phyloP scores from a whole-genome alignment of 2,888 invertebrate species.

The Cheilosia soror region DNA sequence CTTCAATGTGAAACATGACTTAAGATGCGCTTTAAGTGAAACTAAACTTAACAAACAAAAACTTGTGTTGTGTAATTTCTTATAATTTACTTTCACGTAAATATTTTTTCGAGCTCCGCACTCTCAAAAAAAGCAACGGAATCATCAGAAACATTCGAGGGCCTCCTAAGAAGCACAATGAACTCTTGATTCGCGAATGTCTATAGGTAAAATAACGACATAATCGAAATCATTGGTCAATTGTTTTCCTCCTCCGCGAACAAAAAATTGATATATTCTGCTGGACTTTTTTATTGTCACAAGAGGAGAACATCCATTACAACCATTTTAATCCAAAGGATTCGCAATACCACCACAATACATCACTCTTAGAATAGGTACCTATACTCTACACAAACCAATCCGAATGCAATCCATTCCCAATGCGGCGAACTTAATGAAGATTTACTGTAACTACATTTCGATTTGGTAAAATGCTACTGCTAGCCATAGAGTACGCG shows the following conservation, averaged over 20 bases:
- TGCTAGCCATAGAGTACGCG: conserved; percentile 24
- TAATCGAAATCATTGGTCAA: background rate
- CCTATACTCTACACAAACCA: conserved; percentile 17
- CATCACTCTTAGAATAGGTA: conserved; percentile 42
- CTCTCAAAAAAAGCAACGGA: no score
- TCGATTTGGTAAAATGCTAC: conserved; percentile 67
- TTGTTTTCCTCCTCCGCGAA: background rate
- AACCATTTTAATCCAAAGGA: conserved; percentile 54
- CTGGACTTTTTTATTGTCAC: conserved; percentile 24
- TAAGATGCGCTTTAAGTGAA: no score
- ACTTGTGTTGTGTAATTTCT: no score
- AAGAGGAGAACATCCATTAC: conserved; percentile 49
- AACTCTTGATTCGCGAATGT: no score
- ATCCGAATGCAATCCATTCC: conserved; percentile 68
- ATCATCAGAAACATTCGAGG: no score
- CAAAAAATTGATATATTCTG: conserved; percentile 2
- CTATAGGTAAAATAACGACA: background rate
- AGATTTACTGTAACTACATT: conserved; percentile 74
- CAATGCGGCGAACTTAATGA: conserved; percentile 75
- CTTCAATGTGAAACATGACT: no score
- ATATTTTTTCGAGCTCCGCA: no score
- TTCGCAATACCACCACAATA: conserved; percentile 52
- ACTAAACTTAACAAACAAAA: no score
- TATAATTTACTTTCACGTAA: no score
- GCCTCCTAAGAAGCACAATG: no score